phyloP scores from a whole-genome alignment of 2,888 invertebrate genomes.

The Iphiclides podalirius region DNA sequence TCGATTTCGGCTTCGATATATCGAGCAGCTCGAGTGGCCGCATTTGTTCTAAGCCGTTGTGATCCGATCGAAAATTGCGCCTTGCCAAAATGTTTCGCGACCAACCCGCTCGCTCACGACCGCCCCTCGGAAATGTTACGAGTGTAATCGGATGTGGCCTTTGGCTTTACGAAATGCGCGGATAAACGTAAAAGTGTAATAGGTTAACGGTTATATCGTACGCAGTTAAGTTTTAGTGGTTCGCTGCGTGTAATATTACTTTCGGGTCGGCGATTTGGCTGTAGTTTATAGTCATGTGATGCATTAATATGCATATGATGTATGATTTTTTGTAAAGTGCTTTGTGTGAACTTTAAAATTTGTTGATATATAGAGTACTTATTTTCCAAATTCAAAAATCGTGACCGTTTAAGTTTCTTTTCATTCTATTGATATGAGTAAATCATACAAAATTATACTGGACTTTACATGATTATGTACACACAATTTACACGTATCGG shows the following conservation, averaged over 20 bases:
- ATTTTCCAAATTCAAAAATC: too few relatives aligned
- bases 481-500: too few relatives aligned
- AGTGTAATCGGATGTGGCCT: constrained; percentile 3
- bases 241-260: not conserved
- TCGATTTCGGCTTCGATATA: constrained; percentile 65
- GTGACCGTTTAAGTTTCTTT: too few relatives aligned
- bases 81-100: constrained; percentile 40
- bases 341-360: too few relatives aligned
- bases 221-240: constrained; percentile 1
- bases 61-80: constrained; percentile 33
- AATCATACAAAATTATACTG: not conserved
- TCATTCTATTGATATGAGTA: too few relatives aligned
- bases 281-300: not conserved
- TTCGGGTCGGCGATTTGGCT: not conserved
- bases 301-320: not conserved
- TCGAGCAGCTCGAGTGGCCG: constrained; percentile 42
- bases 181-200: constrained; percentile 7
- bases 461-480: not conserved
- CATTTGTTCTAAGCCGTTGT: constrained; percentile 40
- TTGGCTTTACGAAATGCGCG: constrained; percentile 5
- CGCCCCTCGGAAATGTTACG: constrained; percentile 20
- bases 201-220: constrained; percentile 14
- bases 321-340: too few relatives aligned
- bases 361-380: too few relatives aligned
- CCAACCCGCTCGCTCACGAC: constrained; percentile 27